Base-by-base conservation (phyloP, 2,797 vertebrate genomes). In the Crypturellus tataupa region DNA sequence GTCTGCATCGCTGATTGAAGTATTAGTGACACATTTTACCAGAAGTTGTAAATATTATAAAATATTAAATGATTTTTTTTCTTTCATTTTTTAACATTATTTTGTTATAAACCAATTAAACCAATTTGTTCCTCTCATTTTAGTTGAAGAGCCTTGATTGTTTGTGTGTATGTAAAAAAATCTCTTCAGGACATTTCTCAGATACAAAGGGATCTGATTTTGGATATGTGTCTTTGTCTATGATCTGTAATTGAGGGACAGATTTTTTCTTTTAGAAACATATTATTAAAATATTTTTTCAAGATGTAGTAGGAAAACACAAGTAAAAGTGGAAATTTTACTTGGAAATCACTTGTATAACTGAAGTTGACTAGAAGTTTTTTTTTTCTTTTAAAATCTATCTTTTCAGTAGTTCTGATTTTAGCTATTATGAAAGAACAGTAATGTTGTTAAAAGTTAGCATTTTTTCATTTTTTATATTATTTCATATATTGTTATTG, bases 1-100 rank as follows among this genome's bases (percentile, higher is more conserved):
- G 24, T 76, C 79, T 90, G 13, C 14, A 80, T 44, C n/a, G 69
- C 72, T 80, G 39, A 79, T 91, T 87, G 63, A 59, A 76, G 59
- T 31, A 90, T 75, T 53, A 75, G 62, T 47, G 13, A 72, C 15
- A 18, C 5, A 35, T 87, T 94, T 95, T 89, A 37, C 37, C 42
- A 69, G 24, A 0, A 2, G 25, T 18, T 93, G 37, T 84, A 83
- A 89, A 78, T 70, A 60, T 29, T 73, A 4, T 51, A 53, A 71
- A 44, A 39, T 15, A 39, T 29, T 60, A 77, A 55, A 23, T 42
- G 44, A 71, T 40, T 40, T 40, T 40, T 40, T n/a, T 69, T 79
- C 2, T 68, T 46, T 71, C 3, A 33, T 79, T 79, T 46, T 35
- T 10, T 39, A 73, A 35, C 1, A 3, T 23, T 7, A 35, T 71